These are phyloP conservation scores for Taphrorychus bicolor DNA, from an alignment of 2,888 invertebrate genomes.

Conservation along the genomic window DNA sequence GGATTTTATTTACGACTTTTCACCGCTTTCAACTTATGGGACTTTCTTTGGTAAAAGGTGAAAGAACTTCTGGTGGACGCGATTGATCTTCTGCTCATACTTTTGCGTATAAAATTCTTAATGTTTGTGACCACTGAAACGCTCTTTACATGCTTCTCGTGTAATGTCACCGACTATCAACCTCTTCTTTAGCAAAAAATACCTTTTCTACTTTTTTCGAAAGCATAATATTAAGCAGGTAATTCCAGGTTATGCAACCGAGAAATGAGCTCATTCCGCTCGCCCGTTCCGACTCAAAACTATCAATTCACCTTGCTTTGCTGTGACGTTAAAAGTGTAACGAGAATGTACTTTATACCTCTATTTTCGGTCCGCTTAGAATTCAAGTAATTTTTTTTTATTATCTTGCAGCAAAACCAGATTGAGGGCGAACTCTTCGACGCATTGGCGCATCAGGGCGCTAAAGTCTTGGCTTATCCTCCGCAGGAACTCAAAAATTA, in stretches of 20 bases:
- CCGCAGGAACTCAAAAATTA: constrained; percentile 41
- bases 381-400: neutral
- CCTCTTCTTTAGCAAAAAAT: neutral
- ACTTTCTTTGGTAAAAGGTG: too few relatives aligned
- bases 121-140: too few relatives aligned
- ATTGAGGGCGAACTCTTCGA: constrained; percentile 44
- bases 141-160: too few relatives aligned
- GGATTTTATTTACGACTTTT: too few relatives aligned
- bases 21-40: too few relatives aligned
- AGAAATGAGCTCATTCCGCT: constrained; percentile 32
- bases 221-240: constrained; percentile 4
- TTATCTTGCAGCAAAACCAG: constrained; percentile 1
- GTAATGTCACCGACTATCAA: neutral
- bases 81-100: too few relatives aligned
- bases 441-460: constrained; percentile 52
- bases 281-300: constrained; percentile 20
- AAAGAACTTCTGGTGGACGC: too few relatives aligned
- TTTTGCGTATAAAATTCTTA: too few relatives aligned
- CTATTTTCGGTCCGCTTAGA: too few relatives aligned
- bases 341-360: constrained; percentile 23
- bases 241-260: constrained; percentile 36
- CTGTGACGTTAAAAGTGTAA: constrained; percentile 25
- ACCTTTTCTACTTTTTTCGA: neutral
- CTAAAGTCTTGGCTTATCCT: constrained; percentile 52
- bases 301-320: constrained; percentile 32